phyloP scores from a whole-genome alignment of 2,888 invertebrate species.

The Elegia similella region DNA sequence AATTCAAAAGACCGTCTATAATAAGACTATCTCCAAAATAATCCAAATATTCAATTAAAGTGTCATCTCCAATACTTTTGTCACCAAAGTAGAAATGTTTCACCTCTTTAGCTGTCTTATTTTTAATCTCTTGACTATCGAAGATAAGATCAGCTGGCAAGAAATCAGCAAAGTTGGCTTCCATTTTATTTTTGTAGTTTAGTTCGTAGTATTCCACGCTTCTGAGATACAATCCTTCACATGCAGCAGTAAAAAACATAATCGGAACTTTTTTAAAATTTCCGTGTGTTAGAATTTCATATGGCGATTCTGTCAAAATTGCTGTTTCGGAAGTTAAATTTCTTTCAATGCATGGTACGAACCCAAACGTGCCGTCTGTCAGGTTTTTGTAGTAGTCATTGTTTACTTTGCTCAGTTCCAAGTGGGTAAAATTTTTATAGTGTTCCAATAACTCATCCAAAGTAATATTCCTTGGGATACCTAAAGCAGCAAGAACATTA shows the following conservation, averaged over 20 bases:
- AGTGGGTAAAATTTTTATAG: constrained; percentile 29
- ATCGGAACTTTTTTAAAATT: constrained; percentile 34
- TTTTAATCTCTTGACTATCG: constrained; percentile 28
- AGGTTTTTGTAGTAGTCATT: constrained; percentile 34
- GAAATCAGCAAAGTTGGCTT: constrained; percentile 36
- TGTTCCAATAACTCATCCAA: constrained; percentile 25
- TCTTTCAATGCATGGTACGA: constrained; percentile 42
- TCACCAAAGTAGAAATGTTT: constrained; percentile 39
- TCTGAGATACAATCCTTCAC: constrained; percentile 38
- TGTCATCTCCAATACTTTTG: constrained; percentile 29
- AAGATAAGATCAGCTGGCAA: constrained; percentile 41
- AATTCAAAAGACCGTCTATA: constrained; percentile 33
- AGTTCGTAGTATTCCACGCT: constrained; percentile 35
- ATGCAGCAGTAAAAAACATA: constrained; percentile 34
- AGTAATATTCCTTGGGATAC: constrained; percentile 19
- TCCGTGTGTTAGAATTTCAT: constrained; percentile 27
- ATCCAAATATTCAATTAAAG: constrained; percentile 32
- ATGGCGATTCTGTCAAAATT: constrained; percentile 32
- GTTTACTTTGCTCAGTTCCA: constrained; percentile 29
- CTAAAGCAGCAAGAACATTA: constrained; percentile 25
- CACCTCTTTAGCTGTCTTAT: constrained; percentile 29
- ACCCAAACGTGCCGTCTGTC: constrained; percentile 41
- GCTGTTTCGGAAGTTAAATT: constrained; percentile 24
- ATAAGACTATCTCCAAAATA: constrained; percentile 40
- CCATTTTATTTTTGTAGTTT: constrained; percentile 38